A percentile compares a stretch with the other conserved stretches of the same genome.
phyloP scores from a whole-genome alignment of 2,888 invertebrate species.

The Ormyrus rosae region DNA sequence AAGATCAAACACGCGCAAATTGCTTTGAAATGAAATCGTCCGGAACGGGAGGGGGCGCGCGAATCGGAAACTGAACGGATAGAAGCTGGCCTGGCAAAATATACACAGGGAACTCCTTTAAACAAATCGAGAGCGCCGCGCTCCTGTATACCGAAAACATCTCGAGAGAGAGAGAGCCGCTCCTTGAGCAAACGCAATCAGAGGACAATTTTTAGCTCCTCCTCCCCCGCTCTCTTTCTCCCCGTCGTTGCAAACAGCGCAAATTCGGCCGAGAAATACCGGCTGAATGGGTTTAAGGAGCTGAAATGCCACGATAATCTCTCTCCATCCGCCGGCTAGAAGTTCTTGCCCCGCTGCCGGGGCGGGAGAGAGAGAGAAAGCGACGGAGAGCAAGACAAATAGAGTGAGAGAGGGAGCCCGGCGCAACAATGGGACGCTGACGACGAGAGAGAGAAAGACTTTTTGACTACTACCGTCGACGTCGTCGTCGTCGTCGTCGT shows the following conservation, averaged over 20 bases:
- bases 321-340: constrained; percentile 8
- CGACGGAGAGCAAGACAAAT: constrained; percentile 37
- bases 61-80: too few relatives aligned
- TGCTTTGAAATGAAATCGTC: too few relatives aligned
- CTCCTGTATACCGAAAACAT: background rate
- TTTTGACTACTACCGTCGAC: constrained; percentile 41
- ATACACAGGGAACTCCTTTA: background rate
- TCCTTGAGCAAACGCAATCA: constrained; percentile 54
- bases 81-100: too few relatives aligned
- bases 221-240: constrained; percentile 1
- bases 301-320: constrained; percentile 53
- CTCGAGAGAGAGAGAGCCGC: background rate
- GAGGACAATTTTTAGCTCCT: constrained; percentile 48
- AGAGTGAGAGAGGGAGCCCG: background rate
- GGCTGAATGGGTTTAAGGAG: constrained; percentile 52
- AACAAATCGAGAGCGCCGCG: constrained; percentile 21
- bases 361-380: constrained; percentile 5
- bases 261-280: constrained; percentile 3
- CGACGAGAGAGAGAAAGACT: constrained; percentile 41
- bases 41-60: too few relatives aligned
- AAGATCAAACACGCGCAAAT: too few relatives aligned
- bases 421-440: constrained; percentile 48
- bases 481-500: constrained; percentile 2
- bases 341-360: constrained; percentile 11
- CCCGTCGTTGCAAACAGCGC: background rate